Evolutionary conservation across 2,888 invertebrate species (phyloP).

Genomic region (Hedychridium roseum): DNA sequence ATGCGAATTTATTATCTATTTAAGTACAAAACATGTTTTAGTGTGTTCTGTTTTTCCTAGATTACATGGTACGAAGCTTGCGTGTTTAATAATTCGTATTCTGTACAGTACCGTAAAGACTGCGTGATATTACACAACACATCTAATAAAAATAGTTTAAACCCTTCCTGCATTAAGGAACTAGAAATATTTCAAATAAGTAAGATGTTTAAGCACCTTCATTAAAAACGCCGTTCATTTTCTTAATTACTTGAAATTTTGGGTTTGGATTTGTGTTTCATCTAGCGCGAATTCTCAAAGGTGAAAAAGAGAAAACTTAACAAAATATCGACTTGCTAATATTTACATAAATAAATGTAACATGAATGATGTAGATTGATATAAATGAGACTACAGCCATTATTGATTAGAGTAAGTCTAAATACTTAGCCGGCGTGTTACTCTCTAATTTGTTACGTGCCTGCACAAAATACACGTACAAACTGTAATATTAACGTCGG

Average conservation of each 20-base stretch:
- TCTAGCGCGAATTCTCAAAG: constrained; percentile 2
- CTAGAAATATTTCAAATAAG: constrained; percentile 31
- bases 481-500: constrained; percentile 22
- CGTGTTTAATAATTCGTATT: constrained; percentile 40
- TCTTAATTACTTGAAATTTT: constrained; percentile 32
- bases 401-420: constrained; percentile 41
- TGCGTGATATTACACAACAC: constrained; percentile 10
- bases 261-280: constrained; percentile 6
- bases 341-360: constrained; percentile 53
- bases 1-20: constrained; percentile 45
- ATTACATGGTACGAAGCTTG: constrained; percentile 50
- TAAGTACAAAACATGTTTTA: constrained; percentile 61
- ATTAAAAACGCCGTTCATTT: constrained; percentile 7
- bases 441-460: constrained; percentile 11
- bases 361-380: constrained; percentile 46
- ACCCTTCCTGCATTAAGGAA: constrained; percentile 18
- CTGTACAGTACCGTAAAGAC: constrained; percentile 33
- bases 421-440: constrained; percentile 20
- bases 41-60: constrained; percentile 44
- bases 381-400: constrained; percentile 43
- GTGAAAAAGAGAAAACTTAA: constrained; percentile 27
- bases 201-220: constrained; percentile 36
- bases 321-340: constrained; percentile 44
- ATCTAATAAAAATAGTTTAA: constrained; percentile 14
- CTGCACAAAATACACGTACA: constrained; percentile 9